Conservation (phyloP, 2,888 invertebrate genomes). For the Himalopsyche anomala region DNA sequence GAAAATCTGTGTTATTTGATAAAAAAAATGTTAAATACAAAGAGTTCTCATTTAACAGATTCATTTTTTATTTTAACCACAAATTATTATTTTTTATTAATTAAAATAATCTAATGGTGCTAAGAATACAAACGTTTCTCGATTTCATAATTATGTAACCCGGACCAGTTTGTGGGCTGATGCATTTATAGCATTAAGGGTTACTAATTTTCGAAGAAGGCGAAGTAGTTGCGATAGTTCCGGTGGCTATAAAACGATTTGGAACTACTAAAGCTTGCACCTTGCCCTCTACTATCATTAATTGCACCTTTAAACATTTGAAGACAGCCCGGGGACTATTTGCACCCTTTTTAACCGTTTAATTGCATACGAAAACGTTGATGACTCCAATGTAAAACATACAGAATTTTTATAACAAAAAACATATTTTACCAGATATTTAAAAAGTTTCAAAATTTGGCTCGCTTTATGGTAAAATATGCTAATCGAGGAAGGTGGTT, state of each 20-base stretch:
- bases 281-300: conserved; percentile 50
- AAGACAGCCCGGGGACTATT: conserved; percentile 52
- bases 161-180: neutral
- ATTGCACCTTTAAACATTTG: conserved; percentile 53
- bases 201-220: conserved; percentile 53
- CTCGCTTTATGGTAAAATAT: neutral
- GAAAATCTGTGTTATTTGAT: no score
- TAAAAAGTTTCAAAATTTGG: neutral
- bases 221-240: conserved; percentile 18
- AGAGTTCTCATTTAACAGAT: no score
- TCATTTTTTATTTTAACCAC: no score
- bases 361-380: conserved; percentile 49
- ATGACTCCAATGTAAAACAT: conserved; percentile 8
- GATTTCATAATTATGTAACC: no score
- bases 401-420: neutral
- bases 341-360: conserved; percentile 58
- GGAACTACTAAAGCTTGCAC: conserved; percentile 51
- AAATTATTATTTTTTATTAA: no score
- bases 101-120: no score
- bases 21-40: no score
- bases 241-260: conserved; percentile 55
- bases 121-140: no score
- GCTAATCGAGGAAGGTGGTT: neutral
- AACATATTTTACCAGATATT: neutral
- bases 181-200: conserved; percentile 1